Base-by-base conservation (phyloP, 1,140 invertebrate species). In the Himalopsyche phryganea region DNA sequence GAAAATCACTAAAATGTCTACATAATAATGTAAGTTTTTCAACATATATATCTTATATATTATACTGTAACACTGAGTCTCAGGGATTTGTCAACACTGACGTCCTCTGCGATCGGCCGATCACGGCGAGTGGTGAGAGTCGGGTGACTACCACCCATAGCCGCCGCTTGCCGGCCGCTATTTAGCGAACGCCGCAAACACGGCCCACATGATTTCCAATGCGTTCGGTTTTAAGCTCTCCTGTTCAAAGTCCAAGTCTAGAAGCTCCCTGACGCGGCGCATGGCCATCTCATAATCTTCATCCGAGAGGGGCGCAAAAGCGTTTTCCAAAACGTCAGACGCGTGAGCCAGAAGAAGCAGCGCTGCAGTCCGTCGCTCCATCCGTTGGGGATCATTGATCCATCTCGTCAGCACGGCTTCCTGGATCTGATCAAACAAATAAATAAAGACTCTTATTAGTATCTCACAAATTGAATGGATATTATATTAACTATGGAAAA, bases 261-360 rank as follows among this genome's bases (percentile, higher is more conserved):
- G 82, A 17, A 99, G 81, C 69, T 96, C 91, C 56, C 96, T 83
- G 18, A 99, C 93, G 68, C 97, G 85, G 68, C 94, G 92, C 87
- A 97, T 98, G 40, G 96, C 97, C 57, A 98, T 78, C 80, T 99
- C 97, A 72, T 99, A 99, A 73, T 99, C 96, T 69, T 98, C 95
- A 74, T 98, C 96, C 36, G 93, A 97, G 1, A 99, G 81, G 1
- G 96, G 95, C 15, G 93, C 94, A 79, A 99, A 99, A n/a, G 98
- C 98, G 79, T 99, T 99, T 79, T 99, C 98, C 4, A 99, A 80
- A 11, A 99, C 97, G 78, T 99, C 97, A 44, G 96, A 96, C 11
- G 96, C 93, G 75, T 99, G 96, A 15, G 96, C 94, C 48, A 99
- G 80, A 72, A 97, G 91, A 67, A 99, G 86, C 45, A 99, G 80